These are phyloP conservation scores for Donacobius atricapilla DNA, from an alignment of 2,113 vertebrate genomes.

Conservation along the genomic window DNA sequence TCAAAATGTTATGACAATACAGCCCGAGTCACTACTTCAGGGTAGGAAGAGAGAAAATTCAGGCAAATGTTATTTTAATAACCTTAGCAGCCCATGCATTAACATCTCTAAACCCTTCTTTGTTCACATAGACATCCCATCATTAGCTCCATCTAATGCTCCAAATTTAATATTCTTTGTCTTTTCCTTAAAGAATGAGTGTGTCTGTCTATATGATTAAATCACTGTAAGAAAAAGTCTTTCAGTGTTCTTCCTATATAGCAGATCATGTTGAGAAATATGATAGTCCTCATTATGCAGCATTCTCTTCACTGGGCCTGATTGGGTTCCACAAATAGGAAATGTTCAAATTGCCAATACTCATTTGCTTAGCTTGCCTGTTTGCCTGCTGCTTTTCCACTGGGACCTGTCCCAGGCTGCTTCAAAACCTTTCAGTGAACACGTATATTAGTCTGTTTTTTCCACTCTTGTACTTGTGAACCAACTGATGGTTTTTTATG, in stretches of 20 bases:
- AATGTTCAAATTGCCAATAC: slow-evolving; percentile 30
- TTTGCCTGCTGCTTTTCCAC: neutral
- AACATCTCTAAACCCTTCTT: neutral
- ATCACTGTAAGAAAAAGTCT: neutral
- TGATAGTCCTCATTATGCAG: slow-evolving; percentile 19
- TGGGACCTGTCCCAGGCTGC: slow-evolving; percentile 6
- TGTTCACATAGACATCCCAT: neutral
- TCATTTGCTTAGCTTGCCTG: neutral
- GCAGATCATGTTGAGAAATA: slow-evolving; percentile 30
- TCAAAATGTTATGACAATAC: neutral
- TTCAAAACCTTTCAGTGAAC: slow-evolving; percentile 34
- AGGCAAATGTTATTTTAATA: slow-evolving; percentile 37
- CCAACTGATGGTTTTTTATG: neutral
- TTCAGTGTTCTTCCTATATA: neutral
- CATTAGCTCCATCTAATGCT: slow-evolving; percentile 30
- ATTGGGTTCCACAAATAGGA: slow-evolving; percentile 5
- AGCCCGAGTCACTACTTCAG: neutral
- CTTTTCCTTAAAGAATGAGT: slow-evolving; percentile 45
- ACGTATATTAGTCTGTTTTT: slow-evolving; percentile 25
- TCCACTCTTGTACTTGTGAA: neutral
- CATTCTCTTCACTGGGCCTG: neutral
- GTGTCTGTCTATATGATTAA: slow-evolving; percentile 37
- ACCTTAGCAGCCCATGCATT: neutral
- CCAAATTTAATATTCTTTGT: slow-evolving; percentile 52
- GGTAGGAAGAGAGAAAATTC: neutral